These are phyloP conservation scores for Xanthia icteritia DNA, from an alignment of 2,888 invertebrate species.

Conservation along the genomic window DNA sequence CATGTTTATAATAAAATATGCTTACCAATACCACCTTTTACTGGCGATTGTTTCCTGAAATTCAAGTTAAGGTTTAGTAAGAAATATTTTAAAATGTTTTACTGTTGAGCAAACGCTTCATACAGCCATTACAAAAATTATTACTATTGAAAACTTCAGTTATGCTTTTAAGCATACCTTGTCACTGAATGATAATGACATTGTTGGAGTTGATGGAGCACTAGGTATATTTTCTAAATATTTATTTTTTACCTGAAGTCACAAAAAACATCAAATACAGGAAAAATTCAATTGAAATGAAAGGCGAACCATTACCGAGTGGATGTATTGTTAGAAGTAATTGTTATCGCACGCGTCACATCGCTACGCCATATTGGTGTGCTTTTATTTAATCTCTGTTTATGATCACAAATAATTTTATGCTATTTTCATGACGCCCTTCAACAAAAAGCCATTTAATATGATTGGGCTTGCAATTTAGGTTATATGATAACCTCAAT, in stretches of 20 bases:
- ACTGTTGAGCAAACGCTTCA: background rate
- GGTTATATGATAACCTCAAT: background rate
- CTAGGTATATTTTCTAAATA: background rate
- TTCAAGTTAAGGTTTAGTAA: background rate
- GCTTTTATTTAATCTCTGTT: constrained; percentile 10
- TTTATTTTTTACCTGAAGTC: background rate
- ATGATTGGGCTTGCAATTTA: background rate
- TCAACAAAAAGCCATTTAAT: background rate
- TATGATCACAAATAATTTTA: constrained; percentile 12
- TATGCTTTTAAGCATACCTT: background rate
- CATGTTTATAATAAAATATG: constrained; percentile 2
- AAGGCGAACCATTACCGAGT: constrained; percentile 2
- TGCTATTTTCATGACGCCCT: constrained; percentile 13
- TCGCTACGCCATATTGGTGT: background rate
- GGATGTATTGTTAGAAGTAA: constrained; percentile 14
- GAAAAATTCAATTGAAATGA: constrained; percentile 33
- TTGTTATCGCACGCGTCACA: constrained; percentile 10
- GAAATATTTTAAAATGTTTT: background rate
- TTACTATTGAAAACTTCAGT: background rate
- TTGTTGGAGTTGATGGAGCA: background rate
- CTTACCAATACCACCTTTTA: constrained; percentile 66
- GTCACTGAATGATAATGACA: background rate
- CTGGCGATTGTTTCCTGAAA: constrained; percentile 47
- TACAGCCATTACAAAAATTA: background rate
- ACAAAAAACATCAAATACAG: constrained; percentile 26